Percentiles rank a stretch among this genome's conserved stretches.
Evolutionary conservation across 2,797 vertebrate genomes (phyloP).

Genomic region (Graptemys geographica): DNA sequence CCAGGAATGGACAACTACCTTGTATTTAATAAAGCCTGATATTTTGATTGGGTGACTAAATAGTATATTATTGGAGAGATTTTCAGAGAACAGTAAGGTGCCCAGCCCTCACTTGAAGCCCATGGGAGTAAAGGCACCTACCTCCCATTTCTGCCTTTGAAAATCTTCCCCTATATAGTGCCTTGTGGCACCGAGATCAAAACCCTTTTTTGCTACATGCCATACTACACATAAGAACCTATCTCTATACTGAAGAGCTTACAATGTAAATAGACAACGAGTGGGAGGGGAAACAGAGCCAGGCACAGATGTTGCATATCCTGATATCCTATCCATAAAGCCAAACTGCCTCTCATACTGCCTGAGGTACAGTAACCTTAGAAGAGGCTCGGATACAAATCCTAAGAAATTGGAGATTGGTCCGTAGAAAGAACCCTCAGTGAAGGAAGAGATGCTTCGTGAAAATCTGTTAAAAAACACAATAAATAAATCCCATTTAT

Average conservation of each 20-base stretch:
- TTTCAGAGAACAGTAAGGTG: background rate
- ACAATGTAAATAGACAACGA: accelerated
- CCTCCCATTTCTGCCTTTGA: background rate
- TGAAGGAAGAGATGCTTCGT: background rate
- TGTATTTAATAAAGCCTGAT: accelerated
- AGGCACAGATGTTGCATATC: background rate
- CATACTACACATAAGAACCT: background rate
- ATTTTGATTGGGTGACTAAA: background rate
- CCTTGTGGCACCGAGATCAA: accelerated
- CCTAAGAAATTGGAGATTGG: accelerated
- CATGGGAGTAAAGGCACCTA: background rate
- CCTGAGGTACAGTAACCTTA: background rate
- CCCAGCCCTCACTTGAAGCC: too few species aligned
- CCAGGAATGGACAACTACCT: background rate
- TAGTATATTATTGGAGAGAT: accelerated
- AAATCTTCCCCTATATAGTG: background rate
- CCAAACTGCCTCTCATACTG: background rate
- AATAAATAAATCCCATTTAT: background rate
- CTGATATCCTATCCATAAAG: background rate
- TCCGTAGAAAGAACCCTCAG: background rate
- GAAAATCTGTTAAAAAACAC: constrained; percentile 28
- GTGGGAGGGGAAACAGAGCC: background rate
- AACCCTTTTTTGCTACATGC: background rate
- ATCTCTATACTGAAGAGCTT: background rate
- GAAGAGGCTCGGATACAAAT: background rate